Evolutionary conservation across 2,113 vertebrate species (phyloP), one percentile per base, ranked within the genome.

Genomic region (Erythrolamprus reginae): DNA sequence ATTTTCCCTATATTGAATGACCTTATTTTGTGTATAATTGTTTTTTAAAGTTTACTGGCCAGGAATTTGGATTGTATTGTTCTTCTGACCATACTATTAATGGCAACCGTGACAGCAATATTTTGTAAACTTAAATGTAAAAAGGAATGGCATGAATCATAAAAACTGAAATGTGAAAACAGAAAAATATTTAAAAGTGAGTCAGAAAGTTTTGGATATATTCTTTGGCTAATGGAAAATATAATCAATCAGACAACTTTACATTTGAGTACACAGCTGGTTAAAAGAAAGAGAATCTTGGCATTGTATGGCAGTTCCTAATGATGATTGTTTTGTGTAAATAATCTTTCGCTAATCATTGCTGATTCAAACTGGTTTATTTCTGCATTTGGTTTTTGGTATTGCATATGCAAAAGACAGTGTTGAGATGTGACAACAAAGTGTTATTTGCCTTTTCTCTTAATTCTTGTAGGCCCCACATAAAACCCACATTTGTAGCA

Each of bases 281-380:
- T n/a, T 47, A 56, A 89, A 51, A 87, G 92, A 77, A 90, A 1
- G 33, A 88, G 42, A 84, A 4, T 10, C 21, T 85, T 91, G 1
- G 4, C 2, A 85, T 92, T 94, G 65, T 33, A 23, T 28, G 50
- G 53, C 2, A 12, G 17, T 28, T 3, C 61, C 88, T 88, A 23
- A 47, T 52, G 28, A 87, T 87, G 1, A 15, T 10, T 3, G 2
- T 50, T 48, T 87, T 17, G 0, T 0, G 0, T 3, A 89, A 89
- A 42, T 7, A 89, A 2, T 13, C 33, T 3, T 82, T 88, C 0
- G 3, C 82, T n/a, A 15, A 65, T 70, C 52, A 51, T 24, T 83
- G 56, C 70, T 38, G 52, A 48, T 83, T n/a, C 58, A 53, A 23
- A 56, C 42, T 56, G 42, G 47, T 50, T 88, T 33, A 50, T 24